A percentile compares a stretch with the other conserved stretches of the same genome.
Conservation (phyloP, 2,113 vertebrate species). For the Lepidothrix coronata region DNA sequence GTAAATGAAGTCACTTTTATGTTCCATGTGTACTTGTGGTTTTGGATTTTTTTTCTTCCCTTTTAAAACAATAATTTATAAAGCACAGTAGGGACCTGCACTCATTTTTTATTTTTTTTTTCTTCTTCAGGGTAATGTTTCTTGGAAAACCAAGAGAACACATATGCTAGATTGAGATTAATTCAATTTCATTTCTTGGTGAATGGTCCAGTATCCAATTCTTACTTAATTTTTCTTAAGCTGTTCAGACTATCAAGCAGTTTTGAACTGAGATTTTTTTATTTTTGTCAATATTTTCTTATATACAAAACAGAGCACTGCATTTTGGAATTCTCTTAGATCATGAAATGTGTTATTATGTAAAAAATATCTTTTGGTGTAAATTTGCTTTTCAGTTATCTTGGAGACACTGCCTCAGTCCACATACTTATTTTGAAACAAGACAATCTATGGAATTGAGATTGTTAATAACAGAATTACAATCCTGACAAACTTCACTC, state of each 20-base stretch:
- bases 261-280: not conserved
- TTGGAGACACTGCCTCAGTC: not conserved
- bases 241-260: not conserved
- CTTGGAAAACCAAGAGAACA: not conserved
- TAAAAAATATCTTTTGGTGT: not conserved
- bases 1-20: not conserved
- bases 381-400: not conserved
- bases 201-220: not conserved
- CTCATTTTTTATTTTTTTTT: not conserved
- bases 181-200: not conserved
- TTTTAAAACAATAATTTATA: not conserved
- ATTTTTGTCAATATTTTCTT: not conserved
- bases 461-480: not conserved
- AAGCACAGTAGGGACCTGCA: not conserved
- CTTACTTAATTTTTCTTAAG: not conserved
- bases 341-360: not conserved
- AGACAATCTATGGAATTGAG: not conserved
- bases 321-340: not conserved
- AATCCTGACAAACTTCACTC: not conserved
- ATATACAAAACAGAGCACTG: rapidly evolving
- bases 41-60: not conserved
- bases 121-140: not conserved
- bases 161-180: not conserved
- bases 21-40: not conserved
- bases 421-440: not conserved